Evolutionary conservation across 2,797 vertebrate genomes (phyloP).

Genomic region (Lithobates pipiens): DNA sequence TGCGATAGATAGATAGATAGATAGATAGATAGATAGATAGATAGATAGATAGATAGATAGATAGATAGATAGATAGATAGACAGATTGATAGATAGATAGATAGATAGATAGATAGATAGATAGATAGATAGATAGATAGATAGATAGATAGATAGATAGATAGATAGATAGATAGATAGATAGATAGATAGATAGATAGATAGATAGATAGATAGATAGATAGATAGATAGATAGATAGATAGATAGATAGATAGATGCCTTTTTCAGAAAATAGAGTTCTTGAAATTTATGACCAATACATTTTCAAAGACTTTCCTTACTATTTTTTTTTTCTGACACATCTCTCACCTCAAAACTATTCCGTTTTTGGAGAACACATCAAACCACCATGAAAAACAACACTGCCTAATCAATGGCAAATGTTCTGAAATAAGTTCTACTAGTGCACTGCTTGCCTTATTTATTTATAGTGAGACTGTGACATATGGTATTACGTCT

Average conservation of each 20-base stretch:
- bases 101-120: too few species aligned
- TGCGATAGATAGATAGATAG: too few species aligned
- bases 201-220: background rate
- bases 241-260: too few species aligned
- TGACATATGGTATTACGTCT: slow-evolving; percentile 61
- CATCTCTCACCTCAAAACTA: slow-evolving; percentile 57
- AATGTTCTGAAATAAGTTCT: slow-evolving; percentile 49
- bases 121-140: too few species aligned
- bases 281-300: slow-evolving; percentile 21
- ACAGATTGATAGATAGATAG: too few species aligned
- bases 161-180: slow-evolving; percentile 8
- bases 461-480: slow-evolving; percentile 56
- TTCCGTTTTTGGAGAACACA: slow-evolving; percentile 55
- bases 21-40: too few species aligned
- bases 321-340: slow-evolving; percentile 47
- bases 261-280: slow-evolving; percentile 8
- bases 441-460: slow-evolving; percentile 34
- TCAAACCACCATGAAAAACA: slow-evolving; percentile 43
- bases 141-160: background rate
- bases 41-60: too few species aligned
- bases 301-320: slow-evolving; percentile 23
- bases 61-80: too few species aligned
- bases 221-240: background rate
- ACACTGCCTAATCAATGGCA: slow-evolving; percentile 45
- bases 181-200: background rate